These are phyloP conservation scores for Urosaurus nigricauda DNA, from an alignment of 2,797 vertebrate genomes.

Conservation along the genomic window DNA sequence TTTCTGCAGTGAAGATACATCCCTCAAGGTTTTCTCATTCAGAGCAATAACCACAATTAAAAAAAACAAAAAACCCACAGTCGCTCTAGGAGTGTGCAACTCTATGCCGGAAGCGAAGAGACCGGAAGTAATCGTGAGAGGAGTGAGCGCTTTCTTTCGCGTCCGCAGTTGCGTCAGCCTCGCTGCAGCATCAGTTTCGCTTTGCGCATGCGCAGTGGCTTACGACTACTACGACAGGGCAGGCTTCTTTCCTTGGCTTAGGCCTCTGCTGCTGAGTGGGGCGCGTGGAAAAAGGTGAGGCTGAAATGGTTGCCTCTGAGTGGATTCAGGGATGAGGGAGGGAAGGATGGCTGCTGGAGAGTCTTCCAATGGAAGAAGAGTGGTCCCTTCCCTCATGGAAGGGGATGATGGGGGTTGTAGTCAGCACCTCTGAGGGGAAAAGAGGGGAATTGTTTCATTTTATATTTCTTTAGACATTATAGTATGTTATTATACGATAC, in stretches of 20 bases:
- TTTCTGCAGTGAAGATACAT: too few relatives aligned
- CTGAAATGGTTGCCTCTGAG: too few relatives aligned
- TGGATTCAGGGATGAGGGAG: too few relatives aligned
- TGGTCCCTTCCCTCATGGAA: background rate
- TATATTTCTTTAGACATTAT: too few relatives aligned
- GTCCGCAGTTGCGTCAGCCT: rapidly evolving
- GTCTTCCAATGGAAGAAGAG: too few relatives aligned
- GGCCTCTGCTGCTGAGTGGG: background rate
- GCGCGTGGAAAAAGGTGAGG: background rate
- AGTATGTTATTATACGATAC: too few relatives aligned
- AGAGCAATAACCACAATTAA: too few relatives aligned
- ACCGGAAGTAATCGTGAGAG: background rate
- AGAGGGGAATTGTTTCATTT: background rate
- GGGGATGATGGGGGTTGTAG: background rate
- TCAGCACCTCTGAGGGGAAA: background rate
- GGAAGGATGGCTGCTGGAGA: background rate
- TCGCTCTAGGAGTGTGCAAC: background rate
- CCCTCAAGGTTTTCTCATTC: background rate
- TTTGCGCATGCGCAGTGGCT: background rate
- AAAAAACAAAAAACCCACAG: background rate
- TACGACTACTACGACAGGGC: background rate
- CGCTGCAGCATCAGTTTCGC: rapidly evolving
- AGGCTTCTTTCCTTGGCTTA: background rate
- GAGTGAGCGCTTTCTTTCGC: background rate
- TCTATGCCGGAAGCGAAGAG: background rate